Evolutionary conservation across 2,113 vertebrate species (phyloP), one percentile per base, ranked within the genome.

Genomic region (Pseudopodoces humilis): DNA sequence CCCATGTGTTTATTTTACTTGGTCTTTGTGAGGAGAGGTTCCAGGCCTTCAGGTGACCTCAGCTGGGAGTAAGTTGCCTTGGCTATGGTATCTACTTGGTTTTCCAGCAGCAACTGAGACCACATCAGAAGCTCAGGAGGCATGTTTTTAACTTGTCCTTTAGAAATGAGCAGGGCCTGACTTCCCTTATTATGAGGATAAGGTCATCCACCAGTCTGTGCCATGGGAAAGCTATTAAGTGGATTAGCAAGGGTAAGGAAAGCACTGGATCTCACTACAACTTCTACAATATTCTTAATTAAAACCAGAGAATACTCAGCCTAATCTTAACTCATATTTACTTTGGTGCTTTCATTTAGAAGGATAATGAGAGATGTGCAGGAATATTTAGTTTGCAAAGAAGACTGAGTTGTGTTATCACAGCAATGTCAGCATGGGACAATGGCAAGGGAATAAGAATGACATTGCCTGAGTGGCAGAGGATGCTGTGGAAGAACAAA

Each of bases 321-420:
- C 56, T 91, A 72, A 78, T 84, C 81, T 87, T 79, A 85, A 62
- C 39, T 84, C 58, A 24, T 82, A 79, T 92, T 96, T 94, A 70
- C 77, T 92, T 64, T 31, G 14, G 53, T 35, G 6, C 65, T 86
- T 91, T 91, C 28, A 58, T 91, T 92, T 89, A 37, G 56, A 74
- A 47, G 27, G 24, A 70, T 77, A 78, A 82, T 50, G 49, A 84
- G 82, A 59, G 13, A 68, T 64, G 22, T 31, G 41, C 44, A 56
- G 77, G 68, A 76, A 68, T 84, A 76, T 70, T 89, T 84, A 41
- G 49, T 86, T 53, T 92, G 49, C 31, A 60, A 75, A 71, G 47
- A 63, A 31, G 37, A 75, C 27, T 55, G 63, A 63, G 2, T 33
- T 19, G 28, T 1, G 1, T 67, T 87, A 7, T 20, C 39, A 43